A percentile compares a stretch with the other conserved stretches of the same genome.
Evolutionary conservation across 2,888 invertebrate genomes (phyloP).

Genomic region (Melipona beecheii): DNA sequence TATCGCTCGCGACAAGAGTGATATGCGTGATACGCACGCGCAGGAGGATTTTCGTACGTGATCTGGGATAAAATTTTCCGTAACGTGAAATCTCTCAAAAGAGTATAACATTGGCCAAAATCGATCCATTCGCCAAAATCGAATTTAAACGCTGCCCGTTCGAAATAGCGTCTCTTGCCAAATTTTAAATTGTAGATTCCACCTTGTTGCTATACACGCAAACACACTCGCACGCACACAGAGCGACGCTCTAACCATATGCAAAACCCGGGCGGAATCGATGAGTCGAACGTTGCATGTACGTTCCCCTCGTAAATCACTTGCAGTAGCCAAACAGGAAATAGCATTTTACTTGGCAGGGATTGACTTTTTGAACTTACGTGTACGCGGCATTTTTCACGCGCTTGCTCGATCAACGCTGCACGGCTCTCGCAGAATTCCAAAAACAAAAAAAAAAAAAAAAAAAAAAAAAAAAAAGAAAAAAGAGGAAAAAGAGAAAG

Average conservation of each 20-base stretch:
- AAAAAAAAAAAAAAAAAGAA: no score
- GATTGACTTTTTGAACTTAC: conserved; percentile 7
- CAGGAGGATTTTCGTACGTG: no score
- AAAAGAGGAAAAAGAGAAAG: no score
- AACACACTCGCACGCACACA: background rate
- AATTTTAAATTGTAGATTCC: background rate
- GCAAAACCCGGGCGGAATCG: conserved; percentile 22
- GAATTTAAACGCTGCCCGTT: no score
- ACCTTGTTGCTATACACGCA: background rate
- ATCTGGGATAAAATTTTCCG: no score
- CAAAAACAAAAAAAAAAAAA: no score
- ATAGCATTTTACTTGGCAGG: conserved; percentile 14
- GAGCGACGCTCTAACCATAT: background rate
- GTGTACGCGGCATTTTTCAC: background rate
- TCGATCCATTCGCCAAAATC: no score
- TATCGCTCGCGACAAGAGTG: no score
- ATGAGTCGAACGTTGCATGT: conserved; percentile 13
- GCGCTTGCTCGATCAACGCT: no score
- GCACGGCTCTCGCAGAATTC: background rate
- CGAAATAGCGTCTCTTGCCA: background rate
- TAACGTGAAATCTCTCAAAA: no score
- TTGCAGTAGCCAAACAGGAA: conserved; percentile 19
- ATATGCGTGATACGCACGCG: rapidly evolving
- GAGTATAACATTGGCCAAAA: no score
- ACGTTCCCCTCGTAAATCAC: conserved; percentile 30